Percentiles rank a stretch among this genome's conserved stretches.
These are phyloP conservation scores for Sciaenops ocellatus DNA, from an alignment of 2,797 vertebrate species.

Conservation along the genomic window DNA sequence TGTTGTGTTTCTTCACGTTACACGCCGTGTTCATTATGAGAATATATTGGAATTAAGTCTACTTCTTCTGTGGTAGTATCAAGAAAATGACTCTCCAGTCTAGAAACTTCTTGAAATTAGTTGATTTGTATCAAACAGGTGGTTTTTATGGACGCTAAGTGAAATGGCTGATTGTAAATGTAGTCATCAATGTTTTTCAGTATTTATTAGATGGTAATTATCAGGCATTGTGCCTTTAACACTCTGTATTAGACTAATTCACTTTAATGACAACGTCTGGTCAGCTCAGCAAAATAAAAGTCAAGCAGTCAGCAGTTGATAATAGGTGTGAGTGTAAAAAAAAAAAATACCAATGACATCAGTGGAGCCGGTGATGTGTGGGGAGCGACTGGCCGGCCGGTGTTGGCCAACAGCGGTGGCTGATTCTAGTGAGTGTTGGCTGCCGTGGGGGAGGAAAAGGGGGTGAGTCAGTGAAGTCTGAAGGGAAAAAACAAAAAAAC, in stretches of 20 bases:
- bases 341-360: background rate
- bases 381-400: background rate
- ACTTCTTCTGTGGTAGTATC: background rate
- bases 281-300: slow-evolving; percentile 10
- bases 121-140: background rate
- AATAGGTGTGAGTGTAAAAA: background rate
- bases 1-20: background rate
- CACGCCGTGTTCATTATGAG: background rate
- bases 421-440: slow-evolving; percentile 30
- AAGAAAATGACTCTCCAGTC: background rate
- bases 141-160: background rate
- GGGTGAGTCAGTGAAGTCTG: slow-evolving; percentile 20
- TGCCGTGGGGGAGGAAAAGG: background rate
- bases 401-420: slow-evolving; percentile 26
- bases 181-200: too few species aligned
- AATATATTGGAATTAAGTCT: background rate
- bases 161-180: background rate
- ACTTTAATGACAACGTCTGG: background rate
- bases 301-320: slow-evolving; percentile 5
- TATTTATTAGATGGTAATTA: background rate
- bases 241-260: background rate
- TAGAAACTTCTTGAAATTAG: background rate
- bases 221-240: background rate
- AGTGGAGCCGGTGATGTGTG: slow-evolving; percentile 17
- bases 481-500: background rate